These are phyloP conservation scores for Mesorhabditis sp. DNA, from an alignment of 2,888 invertebrate species.

Conservation along the genomic window DNA sequence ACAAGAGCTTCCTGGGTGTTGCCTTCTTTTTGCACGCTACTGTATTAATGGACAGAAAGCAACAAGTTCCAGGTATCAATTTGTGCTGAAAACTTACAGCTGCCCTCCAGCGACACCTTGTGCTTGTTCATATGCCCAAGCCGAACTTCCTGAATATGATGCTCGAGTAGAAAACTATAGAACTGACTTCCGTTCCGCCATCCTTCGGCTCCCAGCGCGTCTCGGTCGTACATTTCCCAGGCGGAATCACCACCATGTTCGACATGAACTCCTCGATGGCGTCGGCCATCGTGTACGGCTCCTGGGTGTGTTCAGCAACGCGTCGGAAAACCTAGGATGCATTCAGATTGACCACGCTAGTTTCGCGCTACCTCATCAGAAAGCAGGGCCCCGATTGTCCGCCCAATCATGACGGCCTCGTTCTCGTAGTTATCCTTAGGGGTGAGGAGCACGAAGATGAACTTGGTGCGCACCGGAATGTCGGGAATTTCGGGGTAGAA, in stretches of 20 bases:
- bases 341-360: not conserved
- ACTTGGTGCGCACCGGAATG: constrained; percentile 59
- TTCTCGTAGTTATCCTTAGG: constrained; percentile 52
- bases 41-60: too few relatives aligned
- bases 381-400: constrained; percentile 59
- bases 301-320: constrained; percentile 28
- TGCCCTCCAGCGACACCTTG: too few relatives aligned
- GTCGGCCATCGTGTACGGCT: constrained; percentile 32
- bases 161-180: too few relatives aligned
- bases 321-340: constrained; percentile 32
- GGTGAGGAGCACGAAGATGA: constrained; percentile 59
- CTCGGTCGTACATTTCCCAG: constrained; percentile 45
- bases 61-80: too few relatives aligned
- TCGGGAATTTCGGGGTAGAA: constrained; percentile 39
- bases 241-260: constrained; percentile 35
- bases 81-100: too few relatives aligned
- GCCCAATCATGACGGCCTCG: constrained; percentile 53
- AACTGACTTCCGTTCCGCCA: too few relatives aligned
- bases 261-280: constrained; percentile 43
- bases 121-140: too few relatives aligned
- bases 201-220: constrained; percentile 60
- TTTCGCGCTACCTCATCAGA: constrained; percentile 57
- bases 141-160: too few relatives aligned
- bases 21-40: too few relatives aligned
- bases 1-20: too few relatives aligned